phyloP scores from a whole-genome alignment of 2,797 vertebrate genomes.

The Eremophila alpestris region DNA sequence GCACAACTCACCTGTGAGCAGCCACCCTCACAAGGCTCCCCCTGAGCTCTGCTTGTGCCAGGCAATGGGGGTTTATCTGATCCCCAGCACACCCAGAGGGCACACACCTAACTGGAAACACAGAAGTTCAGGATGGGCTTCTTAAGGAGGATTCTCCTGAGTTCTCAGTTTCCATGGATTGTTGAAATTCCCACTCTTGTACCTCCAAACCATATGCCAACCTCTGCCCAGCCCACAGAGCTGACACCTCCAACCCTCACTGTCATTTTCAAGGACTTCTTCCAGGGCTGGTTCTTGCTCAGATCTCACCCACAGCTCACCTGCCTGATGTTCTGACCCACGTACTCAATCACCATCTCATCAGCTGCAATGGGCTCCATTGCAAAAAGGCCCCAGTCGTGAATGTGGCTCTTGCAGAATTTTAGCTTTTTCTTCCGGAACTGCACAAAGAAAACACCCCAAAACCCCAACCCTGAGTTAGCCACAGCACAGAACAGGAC shows the following conservation, averaged over 20 bases:
- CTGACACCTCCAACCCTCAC: accelerated
- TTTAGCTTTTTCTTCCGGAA: constrained; percentile 98
- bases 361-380: constrained; percentile 97
- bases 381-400: constrained; percentile 97
- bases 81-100: not conserved
- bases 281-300: not conserved
- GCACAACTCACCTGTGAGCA: not conserved
- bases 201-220: not conserved
- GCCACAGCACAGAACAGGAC: not conserved
- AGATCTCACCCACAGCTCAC: constrained; percentile 70
- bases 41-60: not conserved
- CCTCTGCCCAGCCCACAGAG: not conserved
- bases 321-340: constrained; percentile 98
- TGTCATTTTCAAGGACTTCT: not conserved
- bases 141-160: not conserved
- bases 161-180: not conserved
- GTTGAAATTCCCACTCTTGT: not conserved
- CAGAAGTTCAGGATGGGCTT: not conserved
- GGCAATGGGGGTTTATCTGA: accelerated
- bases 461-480: not conserved
- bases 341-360: constrained; percentile 99
- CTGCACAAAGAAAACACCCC: constrained; percentile 68
- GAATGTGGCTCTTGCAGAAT: constrained; percentile 96
- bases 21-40: not conserved
- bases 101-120: not conserved